Percentiles rank a stretch among this genome's conserved stretches.
These are phyloP conservation scores for Strigamia transsilvanica DNA, from an alignment of 2,888 invertebrate genomes.

Conservation along the genomic window DNA sequence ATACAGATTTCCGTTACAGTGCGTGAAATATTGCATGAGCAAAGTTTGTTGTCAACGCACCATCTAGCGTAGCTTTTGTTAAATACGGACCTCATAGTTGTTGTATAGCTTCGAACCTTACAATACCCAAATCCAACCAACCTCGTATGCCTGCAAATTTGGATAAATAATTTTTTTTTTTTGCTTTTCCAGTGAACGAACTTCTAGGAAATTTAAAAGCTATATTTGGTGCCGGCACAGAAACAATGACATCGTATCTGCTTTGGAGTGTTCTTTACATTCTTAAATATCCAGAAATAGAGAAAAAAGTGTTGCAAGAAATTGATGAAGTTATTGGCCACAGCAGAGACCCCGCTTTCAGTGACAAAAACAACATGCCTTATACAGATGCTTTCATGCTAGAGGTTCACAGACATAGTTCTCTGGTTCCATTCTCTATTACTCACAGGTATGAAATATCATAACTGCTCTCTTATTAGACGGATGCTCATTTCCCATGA, in stretches of 20 bases:
- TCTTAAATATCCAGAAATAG: background rate
- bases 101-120: too few relatives aligned
- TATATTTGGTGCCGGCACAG: background rate
- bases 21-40: too few relatives aligned
- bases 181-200: too few relatives aligned
- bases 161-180: too few relatives aligned
- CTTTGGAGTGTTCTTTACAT: background rate
- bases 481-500: too few relatives aligned
- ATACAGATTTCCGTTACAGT: too few relatives aligned
- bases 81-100: too few relatives aligned
- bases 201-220: background rate
- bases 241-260: background rate
- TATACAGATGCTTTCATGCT: background rate
- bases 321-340: background rate
- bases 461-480: too few relatives aligned
- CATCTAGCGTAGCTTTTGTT: too few relatives aligned
- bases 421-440: background rate
- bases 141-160: too few relatives aligned
- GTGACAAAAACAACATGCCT: conserved; percentile 1
- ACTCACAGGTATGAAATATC: background rate
- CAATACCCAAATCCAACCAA: too few relatives aligned
- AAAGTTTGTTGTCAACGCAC: too few relatives aligned
- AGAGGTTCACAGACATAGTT: background rate
- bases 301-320: background rate
- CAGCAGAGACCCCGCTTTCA: background rate